phyloP scores from a whole-genome alignment of 2,113 vertebrate genomes.

The Erythrocebus patas region DNA sequence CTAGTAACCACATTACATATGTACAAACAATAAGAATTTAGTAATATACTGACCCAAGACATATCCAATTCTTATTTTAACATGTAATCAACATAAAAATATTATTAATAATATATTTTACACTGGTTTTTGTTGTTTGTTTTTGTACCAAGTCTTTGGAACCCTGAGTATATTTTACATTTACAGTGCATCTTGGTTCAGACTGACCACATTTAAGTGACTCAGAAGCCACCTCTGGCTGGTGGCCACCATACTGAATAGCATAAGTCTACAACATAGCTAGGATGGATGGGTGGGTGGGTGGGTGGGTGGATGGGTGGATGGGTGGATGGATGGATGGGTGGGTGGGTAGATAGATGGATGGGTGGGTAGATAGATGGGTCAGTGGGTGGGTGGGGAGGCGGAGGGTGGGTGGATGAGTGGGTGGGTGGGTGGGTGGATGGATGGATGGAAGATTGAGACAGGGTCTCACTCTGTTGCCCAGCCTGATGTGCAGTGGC shows the following conservation, averaged over 20 bases:
- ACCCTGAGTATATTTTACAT: not conserved
- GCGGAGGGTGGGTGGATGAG: too few relatives aligned
- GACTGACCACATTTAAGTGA: not conserved
- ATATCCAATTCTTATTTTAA: not conserved
- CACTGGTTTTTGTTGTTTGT: not conserved
- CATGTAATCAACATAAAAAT: not conserved
- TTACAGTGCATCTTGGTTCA: not conserved
- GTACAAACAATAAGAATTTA: not conserved
- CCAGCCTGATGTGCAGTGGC: not conserved
- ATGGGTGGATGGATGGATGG: rapidly evolving
- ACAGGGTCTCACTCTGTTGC: not conserved
- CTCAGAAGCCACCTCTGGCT: not conserved
- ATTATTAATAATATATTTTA: not conserved
- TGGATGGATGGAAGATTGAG: not conserved
- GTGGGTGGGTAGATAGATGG: rapidly evolving
- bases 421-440: too few relatives aligned
- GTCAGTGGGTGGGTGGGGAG: too few relatives aligned
- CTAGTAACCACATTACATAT: not conserved
- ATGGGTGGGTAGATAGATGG: too few relatives aligned
- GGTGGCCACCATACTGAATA: too few relatives aligned
- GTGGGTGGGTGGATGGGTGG: rapidly evolving
- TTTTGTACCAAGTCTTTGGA: not conserved
- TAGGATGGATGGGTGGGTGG: not conserved
- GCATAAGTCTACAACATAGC: too few relatives aligned
- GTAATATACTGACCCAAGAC: not conserved